These are phyloP conservation scores for Syrmaticus mikado DNA, from an alignment of 2,113 vertebrate species.

Conservation along the genomic window DNA sequence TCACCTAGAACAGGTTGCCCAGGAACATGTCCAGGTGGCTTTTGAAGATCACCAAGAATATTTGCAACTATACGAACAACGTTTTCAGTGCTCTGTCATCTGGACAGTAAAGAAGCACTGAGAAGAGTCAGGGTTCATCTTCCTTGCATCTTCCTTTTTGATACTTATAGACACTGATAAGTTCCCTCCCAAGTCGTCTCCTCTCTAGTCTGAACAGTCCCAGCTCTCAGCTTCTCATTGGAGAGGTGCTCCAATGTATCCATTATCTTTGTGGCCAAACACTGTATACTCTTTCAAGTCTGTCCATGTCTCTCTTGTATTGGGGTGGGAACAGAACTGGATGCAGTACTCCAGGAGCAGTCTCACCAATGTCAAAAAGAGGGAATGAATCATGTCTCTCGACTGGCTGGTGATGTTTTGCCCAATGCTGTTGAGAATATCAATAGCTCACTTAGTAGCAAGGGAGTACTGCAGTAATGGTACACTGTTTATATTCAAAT, in stretches of 20 bases:
- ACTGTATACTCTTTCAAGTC: too few relatives aligned
- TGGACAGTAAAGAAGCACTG: not conserved
- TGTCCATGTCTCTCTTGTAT: too few relatives aligned
- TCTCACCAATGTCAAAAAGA: too few relatives aligned
- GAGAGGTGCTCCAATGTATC: not conserved
- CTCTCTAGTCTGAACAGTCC: not conserved
- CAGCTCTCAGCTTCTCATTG: not conserved
- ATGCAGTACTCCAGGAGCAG: too few relatives aligned
- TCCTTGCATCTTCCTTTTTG: not conserved
- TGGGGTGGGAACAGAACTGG: too few relatives aligned
- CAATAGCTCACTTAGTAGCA: not conserved
- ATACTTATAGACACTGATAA: too few relatives aligned
- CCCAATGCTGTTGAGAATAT: too few relatives aligned
- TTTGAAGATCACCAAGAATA: not conserved
- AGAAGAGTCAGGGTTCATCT: not conserved
- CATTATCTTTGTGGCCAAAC: not conserved
- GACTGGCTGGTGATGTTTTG: too few relatives aligned
- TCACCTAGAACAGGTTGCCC: not conserved
- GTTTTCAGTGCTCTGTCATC: not conserved
- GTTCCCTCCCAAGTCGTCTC: not conserved
- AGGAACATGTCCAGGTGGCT: not conserved
- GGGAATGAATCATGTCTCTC: too few relatives aligned
- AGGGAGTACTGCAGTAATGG: not conserved
- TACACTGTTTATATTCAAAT: not conserved
- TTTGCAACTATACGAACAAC: not conserved